Conservation (phyloP, 1,140 invertebrate genomes). For the Drosophila takahashii region DNA sequence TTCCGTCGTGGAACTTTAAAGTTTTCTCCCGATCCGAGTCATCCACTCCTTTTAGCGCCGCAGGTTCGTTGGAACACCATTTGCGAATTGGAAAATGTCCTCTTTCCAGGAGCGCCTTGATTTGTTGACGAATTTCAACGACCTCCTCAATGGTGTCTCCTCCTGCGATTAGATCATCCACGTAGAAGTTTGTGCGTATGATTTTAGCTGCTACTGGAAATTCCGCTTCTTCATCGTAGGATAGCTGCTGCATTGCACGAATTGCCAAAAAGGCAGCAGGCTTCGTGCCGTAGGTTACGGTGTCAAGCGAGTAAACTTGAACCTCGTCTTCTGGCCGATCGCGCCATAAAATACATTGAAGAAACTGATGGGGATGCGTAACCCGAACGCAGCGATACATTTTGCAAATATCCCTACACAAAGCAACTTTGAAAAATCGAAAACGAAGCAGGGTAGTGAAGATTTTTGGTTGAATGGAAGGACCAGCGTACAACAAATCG, state of each 20-base stretch:
- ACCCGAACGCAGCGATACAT: neutral
- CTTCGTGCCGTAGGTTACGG: neutral
- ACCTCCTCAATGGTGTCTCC: neutral
- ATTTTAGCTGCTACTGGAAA: conserved; percentile 6
- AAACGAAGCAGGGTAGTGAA: neutral
- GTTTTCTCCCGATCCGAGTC: neutral
- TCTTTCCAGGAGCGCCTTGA: no score
- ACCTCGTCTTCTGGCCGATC: neutral
- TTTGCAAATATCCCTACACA: conserved; percentile 4
- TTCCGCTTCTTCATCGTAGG: conserved; percentile 2
- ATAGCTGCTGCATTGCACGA: conserved; percentile 13
- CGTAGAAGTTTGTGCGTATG: conserved; percentile 3
- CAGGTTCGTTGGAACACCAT: no score
- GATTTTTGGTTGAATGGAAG: conserved; percentile 8
- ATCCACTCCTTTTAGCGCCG: neutral
- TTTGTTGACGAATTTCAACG: neutral
- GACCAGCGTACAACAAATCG: conserved; percentile 1
- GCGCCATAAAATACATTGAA: conserved; percentile 5
- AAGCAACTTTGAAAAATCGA: conserved; percentile 5
- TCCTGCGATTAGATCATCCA: neutral
- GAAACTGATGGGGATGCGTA: neutral
- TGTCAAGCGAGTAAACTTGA: conserved; percentile 5
- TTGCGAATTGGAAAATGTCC: no score
- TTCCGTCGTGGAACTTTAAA: conserved; percentile 1
- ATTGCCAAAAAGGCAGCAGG: neutral